A percentile compares a stretch with the other conserved stretches of the same genome.
Evolutionary conservation across 2,888 invertebrate species (phyloP).

Genomic region (Athalia circularis): DNA sequence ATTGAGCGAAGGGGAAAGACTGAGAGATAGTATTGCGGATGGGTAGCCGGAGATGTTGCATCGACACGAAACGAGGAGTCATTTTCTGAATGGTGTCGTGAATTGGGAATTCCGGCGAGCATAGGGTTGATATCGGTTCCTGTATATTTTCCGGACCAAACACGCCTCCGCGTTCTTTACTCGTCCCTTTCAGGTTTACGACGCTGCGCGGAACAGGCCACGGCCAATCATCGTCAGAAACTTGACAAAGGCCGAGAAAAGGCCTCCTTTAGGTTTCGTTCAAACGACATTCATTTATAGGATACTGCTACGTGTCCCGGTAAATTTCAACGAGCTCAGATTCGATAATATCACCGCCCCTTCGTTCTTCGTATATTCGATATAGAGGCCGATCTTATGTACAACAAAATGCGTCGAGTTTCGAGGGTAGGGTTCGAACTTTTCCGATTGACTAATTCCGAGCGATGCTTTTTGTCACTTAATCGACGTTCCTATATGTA

Average conservation of each 20-base stretch:
- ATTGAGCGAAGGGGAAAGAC: conserved; percentile 49
- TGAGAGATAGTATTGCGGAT: conserved; percentile 40
- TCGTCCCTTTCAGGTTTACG: conserved; percentile 38
- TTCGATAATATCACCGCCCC: conserved; percentile 14
- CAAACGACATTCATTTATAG: conserved; percentile 30
- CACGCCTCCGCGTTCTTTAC: background rate
- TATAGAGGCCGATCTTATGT: background rate
- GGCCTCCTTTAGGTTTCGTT: conserved; percentile 23
- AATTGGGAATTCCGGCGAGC: conserved; percentile 52
- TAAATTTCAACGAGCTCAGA: conserved; percentile 30
- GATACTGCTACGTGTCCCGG: conserved; percentile 19
- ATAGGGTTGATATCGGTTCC: conserved; percentile 48
- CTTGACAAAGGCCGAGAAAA: conserved; percentile 25
- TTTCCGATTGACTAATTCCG: conserved; percentile 38
- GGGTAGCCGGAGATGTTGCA: conserved; percentile 40
- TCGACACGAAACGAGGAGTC: conserved; percentile 56
- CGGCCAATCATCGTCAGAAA: conserved; percentile 40
- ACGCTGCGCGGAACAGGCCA: conserved; percentile 18
- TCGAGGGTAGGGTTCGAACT: background rate
- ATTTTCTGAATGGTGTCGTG: conserved; percentile 55
- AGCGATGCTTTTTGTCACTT: conserved; percentile 34
- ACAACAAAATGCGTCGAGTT: background rate
- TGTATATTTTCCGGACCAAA: conserved; percentile 22
- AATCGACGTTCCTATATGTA: background rate
- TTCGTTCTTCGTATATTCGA: background rate